Percentiles rank a stretch among this genome's conserved stretches.
Evolutionary conservation across 2,113 vertebrate genomes (phyloP).

Genomic region (Tympanuchus pallidicinctus): DNA sequence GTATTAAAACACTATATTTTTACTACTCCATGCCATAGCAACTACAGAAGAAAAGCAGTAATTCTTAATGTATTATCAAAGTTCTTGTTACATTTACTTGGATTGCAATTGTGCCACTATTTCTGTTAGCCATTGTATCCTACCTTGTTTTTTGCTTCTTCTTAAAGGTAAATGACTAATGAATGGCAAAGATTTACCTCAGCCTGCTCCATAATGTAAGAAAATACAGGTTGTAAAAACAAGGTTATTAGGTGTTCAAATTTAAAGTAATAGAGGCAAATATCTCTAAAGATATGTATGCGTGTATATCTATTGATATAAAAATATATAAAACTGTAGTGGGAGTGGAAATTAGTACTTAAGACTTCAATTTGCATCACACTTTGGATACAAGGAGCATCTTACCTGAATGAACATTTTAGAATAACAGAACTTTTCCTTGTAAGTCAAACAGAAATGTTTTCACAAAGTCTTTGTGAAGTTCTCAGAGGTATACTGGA

Average conservation of each 20-base stretch:
- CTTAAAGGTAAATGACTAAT: neutral
- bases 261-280: neutral
- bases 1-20: neutral
- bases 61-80: neutral
- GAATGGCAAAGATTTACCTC: neutral
- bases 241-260: neutral
- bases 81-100: neutral
- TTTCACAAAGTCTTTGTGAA: neutral
- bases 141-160: neutral
- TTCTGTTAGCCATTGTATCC: neutral
- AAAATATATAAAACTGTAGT: neutral
- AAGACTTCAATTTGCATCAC: neutral
- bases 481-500: neutral
- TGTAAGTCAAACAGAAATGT: neutral
- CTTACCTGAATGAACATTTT: neutral
- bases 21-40: neutral
- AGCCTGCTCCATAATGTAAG: neutral
- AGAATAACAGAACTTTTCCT: neutral
- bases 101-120: neutral
- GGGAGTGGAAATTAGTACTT: neutral
- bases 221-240: neutral
- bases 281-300: neutral
- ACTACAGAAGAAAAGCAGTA: neutral
- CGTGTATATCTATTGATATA: neutral
- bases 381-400: neutral